Evolutionary conservation across 2,113 vertebrate species (phyloP).

Genomic region (rabbit (Oryctolagus cuniculus)): mOryCun1.1 NC_091432.1:3211001-3211500

Average conservation of each 20-base stretch:
- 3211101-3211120: background rate
- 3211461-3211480: background rate
- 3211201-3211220: constrained; percentile 48
- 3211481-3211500: background rate
- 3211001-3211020: constrained; percentile 86
- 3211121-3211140: background rate
- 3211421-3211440: constrained; percentile 88
- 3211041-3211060: constrained; percentile 90
- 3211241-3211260: constrained; percentile 79
- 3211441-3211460: constrained; percentile 91
- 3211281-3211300: constrained; percentile 87
- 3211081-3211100: background rate
- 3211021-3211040: constrained; percentile 88
- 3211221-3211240: background rate
- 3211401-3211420: constrained; percentile 91
- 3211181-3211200: background rate
- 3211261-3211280: constrained; percentile 78
- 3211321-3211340: constrained; percentile 93
- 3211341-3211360: constrained; percentile 94
- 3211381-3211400: constrained; percentile 91
- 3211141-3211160: background rate
- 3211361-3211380: constrained; percentile 88
- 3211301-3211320: constrained; percentile 90
- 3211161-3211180: background rate
- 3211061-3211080: constrained; percentile 67